Base-by-base conservation (phyloP, 2,113 vertebrate genomes). In the Reinhardtius hippoglossoides region DNA sequence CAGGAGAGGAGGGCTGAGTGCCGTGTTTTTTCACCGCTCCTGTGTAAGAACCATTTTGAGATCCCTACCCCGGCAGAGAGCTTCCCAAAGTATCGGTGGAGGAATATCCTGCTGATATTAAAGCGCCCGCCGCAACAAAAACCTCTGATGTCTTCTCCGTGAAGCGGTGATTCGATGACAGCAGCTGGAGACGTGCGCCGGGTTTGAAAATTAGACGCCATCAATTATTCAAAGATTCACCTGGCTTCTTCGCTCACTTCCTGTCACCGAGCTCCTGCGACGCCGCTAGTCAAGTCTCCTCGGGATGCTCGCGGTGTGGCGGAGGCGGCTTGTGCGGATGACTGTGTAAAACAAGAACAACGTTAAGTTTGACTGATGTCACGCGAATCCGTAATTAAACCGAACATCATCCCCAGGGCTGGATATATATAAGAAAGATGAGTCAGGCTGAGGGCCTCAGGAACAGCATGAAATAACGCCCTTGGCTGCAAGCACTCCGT, bases 341-440 rank as follows among this genome's bases (percentile, higher is more conserved):
- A 37, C 74, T 66, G 66, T 91, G 85, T 90, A 84, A 89, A 89
- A 85, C 85, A 87, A 87, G 78, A 87, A 83, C 81, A 87, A 88
- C 83, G 86, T 85, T 87, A 87, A 67, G 54, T 55, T 72, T 90
- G 84, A 90, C 81, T 88, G 84, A 85, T 90, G 81, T 87, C 84
- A 61, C 46, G 31, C 76, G 80, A 70, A 70, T 86, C 74, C 70
- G 88, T 92, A 90, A 93, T 94, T 91, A 92, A 92, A 86, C 84
- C 26, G 56, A 87, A 87, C 82, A 87, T 80, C 78, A 65, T 92
- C 87, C 88, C 78, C 12, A 50, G 76, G 79, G 87, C 76, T 63
- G 59, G 68, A 82, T 87, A 85, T 85, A 78, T 86, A 86, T 78
- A 64, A 85, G 89, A 74, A 82, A 82, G 83, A 87, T 72, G 76